Evolutionary conservation across 2,113 vertebrate genomes (phyloP).

Genomic region (Amazona guildingii): DNA sequence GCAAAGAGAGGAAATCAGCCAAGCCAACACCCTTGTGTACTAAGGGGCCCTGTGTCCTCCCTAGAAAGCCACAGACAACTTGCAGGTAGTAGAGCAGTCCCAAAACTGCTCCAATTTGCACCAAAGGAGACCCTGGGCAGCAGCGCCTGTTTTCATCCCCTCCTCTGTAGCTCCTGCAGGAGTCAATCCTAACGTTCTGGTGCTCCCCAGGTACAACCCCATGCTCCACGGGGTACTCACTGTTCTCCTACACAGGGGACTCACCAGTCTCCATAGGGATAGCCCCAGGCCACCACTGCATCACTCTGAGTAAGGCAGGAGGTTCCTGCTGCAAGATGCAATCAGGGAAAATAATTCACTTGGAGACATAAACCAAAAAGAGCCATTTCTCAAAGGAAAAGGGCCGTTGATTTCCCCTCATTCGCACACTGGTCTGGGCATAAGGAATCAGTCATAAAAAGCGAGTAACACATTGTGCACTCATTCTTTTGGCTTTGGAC

Average conservation of each 20-base stretch:
- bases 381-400: background rate
- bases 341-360: background rate
- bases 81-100: background rate
- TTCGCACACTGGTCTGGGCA: background rate
- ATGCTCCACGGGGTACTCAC: fast-evolving
- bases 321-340: background rate
- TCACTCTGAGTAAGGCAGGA: background rate
- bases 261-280: background rate
- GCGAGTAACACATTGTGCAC: background rate
- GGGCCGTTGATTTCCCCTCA: background rate
- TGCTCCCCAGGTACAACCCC: background rate
- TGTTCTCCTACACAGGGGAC: background rate
- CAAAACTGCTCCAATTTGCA: background rate
- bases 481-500: slow-evolving; percentile 7
- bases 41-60: fast-evolving
- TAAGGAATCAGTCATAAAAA: slow-evolving; percentile 9
- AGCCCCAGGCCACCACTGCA: fast-evolving
- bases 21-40: fast-evolving
- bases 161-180: background rate
- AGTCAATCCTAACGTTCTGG: fast-evolving
- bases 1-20: background rate
- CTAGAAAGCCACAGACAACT: background rate
- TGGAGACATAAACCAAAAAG: background rate
- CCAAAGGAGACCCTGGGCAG: background rate
- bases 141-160: background rate